These are phyloP conservation scores for Austrofundulus limnaeus DNA, from an alignment of 2,113 vertebrate genomes.

Conservation along the genomic window DNA sequence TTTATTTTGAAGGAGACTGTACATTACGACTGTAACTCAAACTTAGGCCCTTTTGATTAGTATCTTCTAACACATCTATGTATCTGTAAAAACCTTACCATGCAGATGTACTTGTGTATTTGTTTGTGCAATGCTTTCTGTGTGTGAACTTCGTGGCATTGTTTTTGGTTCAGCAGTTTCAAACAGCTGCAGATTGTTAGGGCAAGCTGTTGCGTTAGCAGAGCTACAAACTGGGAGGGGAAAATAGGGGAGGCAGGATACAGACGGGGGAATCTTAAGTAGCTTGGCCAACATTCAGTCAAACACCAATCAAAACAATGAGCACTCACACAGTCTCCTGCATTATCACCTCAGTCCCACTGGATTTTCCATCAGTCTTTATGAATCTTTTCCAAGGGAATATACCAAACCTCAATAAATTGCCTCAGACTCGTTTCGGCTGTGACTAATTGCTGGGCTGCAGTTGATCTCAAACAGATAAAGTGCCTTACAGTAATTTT, in stretches of 20 bases:
- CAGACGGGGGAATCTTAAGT: constrained; percentile 6
- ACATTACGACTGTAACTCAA: too few relatives aligned
- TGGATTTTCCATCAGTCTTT: neutral
- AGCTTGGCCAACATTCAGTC: constrained; percentile 37
- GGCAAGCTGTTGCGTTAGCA: constrained; percentile 22
- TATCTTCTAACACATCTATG: too few relatives aligned
- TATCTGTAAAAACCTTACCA: too few relatives aligned
- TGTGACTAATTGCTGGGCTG: constrained; percentile 40
- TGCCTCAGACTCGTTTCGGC: neutral
- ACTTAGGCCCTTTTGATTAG: too few relatives aligned
- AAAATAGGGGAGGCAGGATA: constrained; percentile 2
- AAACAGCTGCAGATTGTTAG: constrained; percentile 63
- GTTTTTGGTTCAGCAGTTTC: constrained; percentile 33
- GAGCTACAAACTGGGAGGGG: constrained; percentile 5
- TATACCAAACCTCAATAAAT: constrained; percentile 5
- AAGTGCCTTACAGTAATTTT: constrained; percentile 12
- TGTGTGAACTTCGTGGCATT: constrained; percentile 30
- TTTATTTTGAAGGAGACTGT: too few relatives aligned
- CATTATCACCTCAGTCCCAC: constrained; percentile 11
- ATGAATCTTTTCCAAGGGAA: constrained; percentile 8
- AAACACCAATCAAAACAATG: constrained; percentile 34
- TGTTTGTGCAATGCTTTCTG: constrained; percentile 7
- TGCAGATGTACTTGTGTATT: neutral
- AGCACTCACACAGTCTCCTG: constrained; percentile 14
- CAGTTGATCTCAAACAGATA: constrained; percentile 19